Conservation (phyloP, 2,797 vertebrate species). For the Gallinago stenura region DNA sequence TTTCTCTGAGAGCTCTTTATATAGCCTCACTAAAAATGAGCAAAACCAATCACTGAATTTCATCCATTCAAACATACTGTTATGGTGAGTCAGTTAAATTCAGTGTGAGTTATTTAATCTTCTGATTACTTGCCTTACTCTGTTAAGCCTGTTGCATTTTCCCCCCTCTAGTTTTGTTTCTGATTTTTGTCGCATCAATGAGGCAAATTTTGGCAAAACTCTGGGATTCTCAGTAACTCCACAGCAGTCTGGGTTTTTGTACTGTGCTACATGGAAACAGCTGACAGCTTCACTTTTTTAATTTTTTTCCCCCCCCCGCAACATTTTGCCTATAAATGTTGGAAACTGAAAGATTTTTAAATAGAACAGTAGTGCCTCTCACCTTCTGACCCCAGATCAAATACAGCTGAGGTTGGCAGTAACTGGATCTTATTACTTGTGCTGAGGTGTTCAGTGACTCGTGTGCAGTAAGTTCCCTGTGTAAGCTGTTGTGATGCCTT, state of each 20-base stretch:
- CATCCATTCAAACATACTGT: not conserved
- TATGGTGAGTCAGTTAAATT: not conserved
- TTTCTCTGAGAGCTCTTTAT: not conserved
- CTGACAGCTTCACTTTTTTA: not conserved
- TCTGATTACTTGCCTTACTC: not conserved
- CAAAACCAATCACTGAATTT: not conserved
- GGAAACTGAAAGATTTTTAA: not conserved
- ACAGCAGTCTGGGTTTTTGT: not conserved
- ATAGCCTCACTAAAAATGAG: not conserved
- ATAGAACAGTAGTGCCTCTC: not conserved
- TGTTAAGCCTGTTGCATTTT: not conserved
- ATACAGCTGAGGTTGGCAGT: conserved; percentile 14
- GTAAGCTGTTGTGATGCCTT: not conserved
- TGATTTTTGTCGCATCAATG: not conserved
- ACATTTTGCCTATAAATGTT: not conserved
- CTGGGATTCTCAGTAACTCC: not conserved
- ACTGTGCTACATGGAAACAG: not conserved
- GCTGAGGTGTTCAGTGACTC: not conserved
- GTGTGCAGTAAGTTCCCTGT: not conserved
- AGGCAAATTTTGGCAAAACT: conserved; percentile 18
- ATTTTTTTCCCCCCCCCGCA: not conserved
- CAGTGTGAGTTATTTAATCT: not conserved
- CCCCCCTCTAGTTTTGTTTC: not conserved
- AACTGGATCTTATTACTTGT: not conserved
- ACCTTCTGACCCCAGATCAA: not conserved